Evolutionary conservation across 2,888 invertebrate species (phyloP), one percentile per base, ranked within the genome.

Genomic region (Amaurobius ferox): DNA sequence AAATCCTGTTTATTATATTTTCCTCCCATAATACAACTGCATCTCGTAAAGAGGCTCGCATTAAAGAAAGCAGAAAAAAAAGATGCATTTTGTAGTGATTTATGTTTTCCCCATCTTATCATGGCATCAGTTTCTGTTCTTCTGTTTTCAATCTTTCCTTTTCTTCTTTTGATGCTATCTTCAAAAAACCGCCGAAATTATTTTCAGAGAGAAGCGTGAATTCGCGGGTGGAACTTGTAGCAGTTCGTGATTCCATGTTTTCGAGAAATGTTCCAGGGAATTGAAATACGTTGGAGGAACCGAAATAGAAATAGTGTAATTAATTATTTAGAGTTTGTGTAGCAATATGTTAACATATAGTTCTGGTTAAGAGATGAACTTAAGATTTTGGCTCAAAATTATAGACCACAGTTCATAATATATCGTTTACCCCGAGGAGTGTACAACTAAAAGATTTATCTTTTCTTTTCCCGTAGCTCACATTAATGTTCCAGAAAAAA

Each of bases 161-260:
- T 55, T 55, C 55, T 55, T 55, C 55, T 19, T 55, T 55, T 55
- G 55, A 55, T 55, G 55, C 55, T 55, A 55, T 55, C 55, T 55
- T 55, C 19, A 55, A 55, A 55, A 55, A 55, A 55, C 55, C 23
- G 23, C 55, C 55, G 55, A 55, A 55, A 55, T 55, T 55, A 23
- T 55, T 55, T 55, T 23, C 55, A 55, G n/a, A 6, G 55, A 3
- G 13, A 23, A 23, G 55, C 55, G 55, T 55, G 55, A 55, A 55
- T 55, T 55, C 11, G 23, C 23, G 55, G 23, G 6, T 55, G 55
- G 55, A 19, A 55, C 55, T 23, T 19, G 3, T 23, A 55, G 11
- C 3, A 55, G 55, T 55, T 55, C 55, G 55, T 55, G 55, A 55
- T 55, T 2, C 55, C 55, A 23, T 55, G 23, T 55, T 55, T 55